These are phyloP conservation scores for Tenthredo livida DNA, from an alignment of 2,888 invertebrate genomes.

Conservation along the genomic window DNA sequence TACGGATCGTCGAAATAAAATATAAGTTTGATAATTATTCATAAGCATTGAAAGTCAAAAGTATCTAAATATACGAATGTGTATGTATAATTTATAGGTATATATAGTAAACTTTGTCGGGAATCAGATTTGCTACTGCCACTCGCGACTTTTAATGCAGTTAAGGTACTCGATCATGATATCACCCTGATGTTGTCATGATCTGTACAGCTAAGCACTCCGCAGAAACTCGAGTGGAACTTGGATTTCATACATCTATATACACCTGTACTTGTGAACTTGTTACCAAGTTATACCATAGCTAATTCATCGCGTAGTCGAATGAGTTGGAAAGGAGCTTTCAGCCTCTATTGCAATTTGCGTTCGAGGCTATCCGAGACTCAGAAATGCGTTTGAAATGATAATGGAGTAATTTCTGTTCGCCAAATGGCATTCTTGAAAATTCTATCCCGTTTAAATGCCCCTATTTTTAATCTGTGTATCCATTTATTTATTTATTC, in stretches of 20 bases:
- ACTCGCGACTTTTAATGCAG: background rate
- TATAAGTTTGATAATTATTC: background rate
- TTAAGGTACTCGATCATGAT: background rate
- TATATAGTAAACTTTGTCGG: background rate
- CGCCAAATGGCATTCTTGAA: background rate
- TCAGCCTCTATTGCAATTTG: background rate
- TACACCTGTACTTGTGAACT: background rate
- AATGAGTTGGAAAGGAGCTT: background rate
- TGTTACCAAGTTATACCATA: conserved; percentile 9
- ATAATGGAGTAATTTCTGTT: background rate
- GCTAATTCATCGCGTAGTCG: background rate
- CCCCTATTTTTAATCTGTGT: too few species aligned
- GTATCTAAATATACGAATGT: background rate
- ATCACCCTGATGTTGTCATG: background rate
- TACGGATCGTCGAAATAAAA: background rate
- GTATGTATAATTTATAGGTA: background rate
- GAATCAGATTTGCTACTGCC: background rate
- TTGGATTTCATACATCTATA: background rate
- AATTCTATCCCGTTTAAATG: background rate
- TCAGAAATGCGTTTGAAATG: background rate
- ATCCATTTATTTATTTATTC: background rate
- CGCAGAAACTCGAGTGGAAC: background rate
- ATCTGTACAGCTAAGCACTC: background rate
- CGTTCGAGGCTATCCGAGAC: background rate
- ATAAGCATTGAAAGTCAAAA: background rate